A percentile compares a stretch with the other conserved stretches of the same genome.
phyloP scores from a whole-genome alignment of 2,888 invertebrate genomes.

The Lasioglossum morio region DNA sequence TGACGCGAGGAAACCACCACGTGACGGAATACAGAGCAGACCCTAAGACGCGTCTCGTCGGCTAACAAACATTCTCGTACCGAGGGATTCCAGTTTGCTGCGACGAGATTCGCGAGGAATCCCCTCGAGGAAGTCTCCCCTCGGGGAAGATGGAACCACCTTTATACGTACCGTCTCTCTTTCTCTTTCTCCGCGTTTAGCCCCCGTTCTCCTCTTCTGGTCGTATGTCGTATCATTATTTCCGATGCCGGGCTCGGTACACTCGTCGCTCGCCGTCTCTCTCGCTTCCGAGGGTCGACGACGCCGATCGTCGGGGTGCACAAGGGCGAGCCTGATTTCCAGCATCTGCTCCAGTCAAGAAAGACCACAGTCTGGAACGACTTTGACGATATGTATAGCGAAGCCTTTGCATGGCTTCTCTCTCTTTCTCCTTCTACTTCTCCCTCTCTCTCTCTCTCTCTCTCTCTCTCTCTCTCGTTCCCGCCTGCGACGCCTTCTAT shows the following conservation, averaged over 20 bases:
- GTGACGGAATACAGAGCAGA: conserved; percentile 29
- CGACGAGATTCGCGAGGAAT: conserved; percentile 66
- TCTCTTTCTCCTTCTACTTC: conserved; percentile 1
- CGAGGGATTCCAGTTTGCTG: conserved; percentile 64
- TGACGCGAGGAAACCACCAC: conserved; percentile 30
- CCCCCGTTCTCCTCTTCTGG: conserved; percentile 55
- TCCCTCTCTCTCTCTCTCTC: conserved; percentile 7
- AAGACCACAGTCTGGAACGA: conserved; percentile 58
- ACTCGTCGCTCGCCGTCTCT: conserved; percentile 41
- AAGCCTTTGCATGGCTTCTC: conserved; percentile 48
- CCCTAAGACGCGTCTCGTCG: conserved; percentile 53
- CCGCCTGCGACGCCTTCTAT: conserved; percentile 54
- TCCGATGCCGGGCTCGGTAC: conserved; percentile 71
- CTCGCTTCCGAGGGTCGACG: conserved; percentile 68
- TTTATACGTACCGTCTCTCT: conserved; percentile 22
- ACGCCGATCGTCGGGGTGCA: conserved; percentile 69
- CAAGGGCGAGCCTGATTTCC: conserved; percentile 76
- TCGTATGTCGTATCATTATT: conserved; percentile 71
- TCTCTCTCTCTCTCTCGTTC: conserved; percentile 15
- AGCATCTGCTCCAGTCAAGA: conserved; percentile 77
- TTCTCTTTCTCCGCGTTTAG: conserved; percentile 37
- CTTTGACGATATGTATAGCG: conserved; percentile 45
- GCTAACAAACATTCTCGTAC: conserved; percentile 61
- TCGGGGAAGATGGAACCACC: conserved; percentile 51
- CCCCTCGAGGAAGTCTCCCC: conserved; percentile 63